Percentiles rank a stretch among this genome's conserved stretches.
Conservation (phyloP, 2,888 invertebrate species). For the Drosophila gaucha region DNA sequence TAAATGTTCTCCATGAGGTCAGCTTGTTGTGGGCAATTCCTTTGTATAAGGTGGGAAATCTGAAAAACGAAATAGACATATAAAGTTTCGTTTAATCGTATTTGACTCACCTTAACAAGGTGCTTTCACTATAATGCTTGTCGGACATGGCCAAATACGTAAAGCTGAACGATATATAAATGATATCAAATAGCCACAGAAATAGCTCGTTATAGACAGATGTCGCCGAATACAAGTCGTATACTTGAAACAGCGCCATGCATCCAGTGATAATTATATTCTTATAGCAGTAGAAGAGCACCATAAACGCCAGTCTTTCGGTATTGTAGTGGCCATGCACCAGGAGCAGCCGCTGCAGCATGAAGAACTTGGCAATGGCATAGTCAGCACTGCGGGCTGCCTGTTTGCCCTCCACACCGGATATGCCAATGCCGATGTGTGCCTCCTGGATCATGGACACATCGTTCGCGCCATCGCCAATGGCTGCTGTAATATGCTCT, state of each 20-base stretch:
- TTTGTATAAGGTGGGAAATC: slow-evolving; percentile 88
- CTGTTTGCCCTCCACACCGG: slow-evolving; percentile 88
- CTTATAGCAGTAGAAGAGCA: slow-evolving; percentile 94
- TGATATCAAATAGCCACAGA: slow-evolving; percentile 90
- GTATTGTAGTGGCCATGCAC: slow-evolving; percentile 94
- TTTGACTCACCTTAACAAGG: slow-evolving; percentile 85
- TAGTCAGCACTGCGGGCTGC: slow-evolving; percentile 92
- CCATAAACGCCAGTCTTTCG: slow-evolving; percentile 89
- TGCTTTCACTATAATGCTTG: slow-evolving; percentile 87
- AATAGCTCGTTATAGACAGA: slow-evolving; percentile 90
- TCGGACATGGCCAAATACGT: slow-evolving; percentile 90
- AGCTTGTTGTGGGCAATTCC: slow-evolving; percentile 87
- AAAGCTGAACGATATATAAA: slow-evolving; percentile 90
- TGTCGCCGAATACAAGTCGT: slow-evolving; percentile 86
- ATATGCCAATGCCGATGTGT: slow-evolving; percentile 93
- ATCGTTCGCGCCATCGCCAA: slow-evolving; percentile 98
- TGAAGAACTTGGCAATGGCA: slow-evolving; percentile 92
- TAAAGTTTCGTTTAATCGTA: not conserved
- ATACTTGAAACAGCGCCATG: slow-evolving; percentile 86
- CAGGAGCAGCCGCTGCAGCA: slow-evolving; percentile 89
- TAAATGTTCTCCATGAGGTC: slow-evolving; percentile 87
- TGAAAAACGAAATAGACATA: slow-evolving; percentile 46
- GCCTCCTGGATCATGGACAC: slow-evolving; percentile 99
- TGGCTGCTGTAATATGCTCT: slow-evolving; percentile 93
- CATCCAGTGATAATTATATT: slow-evolving; percentile 90